Conservation (phyloP, 2,797 vertebrate species). For the Falco berigora region DNA sequence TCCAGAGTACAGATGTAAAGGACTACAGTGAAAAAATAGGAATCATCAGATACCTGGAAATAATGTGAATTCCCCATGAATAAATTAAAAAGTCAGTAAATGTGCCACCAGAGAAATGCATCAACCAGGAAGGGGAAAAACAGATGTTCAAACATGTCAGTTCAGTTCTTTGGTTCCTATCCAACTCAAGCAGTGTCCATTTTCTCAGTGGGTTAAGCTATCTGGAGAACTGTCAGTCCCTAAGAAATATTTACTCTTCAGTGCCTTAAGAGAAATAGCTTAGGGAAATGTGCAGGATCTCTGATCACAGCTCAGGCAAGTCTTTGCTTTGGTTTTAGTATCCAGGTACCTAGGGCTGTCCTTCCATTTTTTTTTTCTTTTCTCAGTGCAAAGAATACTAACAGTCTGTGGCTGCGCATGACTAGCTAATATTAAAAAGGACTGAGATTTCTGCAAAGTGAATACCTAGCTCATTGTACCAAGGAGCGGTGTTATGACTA, state of each 20-base stretch:
- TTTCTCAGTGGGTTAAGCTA: background rate
- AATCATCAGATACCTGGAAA: background rate
- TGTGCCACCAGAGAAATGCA: background rate
- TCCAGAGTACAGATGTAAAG: background rate
- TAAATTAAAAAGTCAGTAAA: background rate
- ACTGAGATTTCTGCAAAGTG: background rate
- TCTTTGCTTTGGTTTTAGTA: background rate
- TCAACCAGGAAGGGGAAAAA: background rate
- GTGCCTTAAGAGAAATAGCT: background rate
- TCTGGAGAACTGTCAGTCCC: background rate
- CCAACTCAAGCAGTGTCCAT: background rate
- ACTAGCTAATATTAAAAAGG: background rate
- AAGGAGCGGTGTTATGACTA: background rate
- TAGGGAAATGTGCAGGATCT: background rate
- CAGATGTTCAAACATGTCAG: background rate
- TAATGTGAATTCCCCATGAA: background rate
- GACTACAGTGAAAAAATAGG: background rate
- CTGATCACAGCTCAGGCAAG: background rate
- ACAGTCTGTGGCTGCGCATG: background rate
- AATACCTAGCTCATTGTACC: background rate
- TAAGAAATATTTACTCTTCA: background rate
- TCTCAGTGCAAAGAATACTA: background rate
- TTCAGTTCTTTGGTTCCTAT: background rate
- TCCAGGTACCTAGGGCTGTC: background rate
- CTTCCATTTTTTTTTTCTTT: background rate